Evolutionary conservation across 2,888 invertebrate species (phyloP), one percentile per base, ranked within the genome.

Genomic region (Thecophora atra): DNA sequence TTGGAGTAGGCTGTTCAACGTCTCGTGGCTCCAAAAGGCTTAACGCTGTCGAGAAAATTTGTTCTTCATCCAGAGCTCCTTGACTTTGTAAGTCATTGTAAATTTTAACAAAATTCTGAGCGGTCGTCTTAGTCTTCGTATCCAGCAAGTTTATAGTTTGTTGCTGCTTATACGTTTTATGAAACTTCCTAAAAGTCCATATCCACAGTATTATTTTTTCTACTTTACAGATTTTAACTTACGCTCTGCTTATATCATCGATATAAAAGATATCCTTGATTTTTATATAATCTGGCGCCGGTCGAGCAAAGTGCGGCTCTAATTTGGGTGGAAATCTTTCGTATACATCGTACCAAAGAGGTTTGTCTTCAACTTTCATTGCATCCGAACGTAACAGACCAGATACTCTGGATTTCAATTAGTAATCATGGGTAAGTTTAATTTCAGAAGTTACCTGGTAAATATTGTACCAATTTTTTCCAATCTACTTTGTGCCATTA

Each of bases 301-400:
- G 90, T 80, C 92, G 89, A 77, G 93, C 92, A 86, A 89, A 94
- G 74, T 89, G 88, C 7, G 98, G 98, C 81, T 95, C 94, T 60
- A 91, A 87, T 77, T 91, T 91, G 1, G 99, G 98, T 8, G 98
- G 98, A 87, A 96, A 97, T 0, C 93, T 91, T 86, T 91, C 91
- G 84, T 97, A 98, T 26, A 99, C 88, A 82, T 96, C 94, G 83
- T 93, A 96, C 99, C 99, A 99, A 13, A 98, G 74, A 0, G 99
- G 99, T 76, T 93, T 90, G 79, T 98, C 96, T 77, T 93, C 92
- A 72, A 91, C 88, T 82, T 91, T 92, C 85, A 97, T 88, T 4
- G 94, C 96, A 64, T 94, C 94, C 26, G 93, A 90, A 73, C 91
- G 89, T 17, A 98, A 83, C 47, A 99, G 88, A 6, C 96, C 95